phyloP scores from a whole-genome alignment of 1,140 invertebrate genomes.

The Phymastichus coffea region DNA sequence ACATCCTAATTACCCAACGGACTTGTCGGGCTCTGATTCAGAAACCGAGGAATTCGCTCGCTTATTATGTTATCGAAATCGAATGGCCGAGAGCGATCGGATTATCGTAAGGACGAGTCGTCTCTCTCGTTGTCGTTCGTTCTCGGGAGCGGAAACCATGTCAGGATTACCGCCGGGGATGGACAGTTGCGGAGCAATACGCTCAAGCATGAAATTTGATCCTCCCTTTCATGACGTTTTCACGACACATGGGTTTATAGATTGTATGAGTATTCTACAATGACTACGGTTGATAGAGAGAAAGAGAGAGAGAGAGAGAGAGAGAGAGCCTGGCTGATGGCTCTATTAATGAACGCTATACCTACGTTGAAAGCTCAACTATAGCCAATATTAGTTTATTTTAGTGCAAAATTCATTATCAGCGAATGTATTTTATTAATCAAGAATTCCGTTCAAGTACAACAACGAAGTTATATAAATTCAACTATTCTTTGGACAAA shows the following conservation, averaged over 20 bases:
- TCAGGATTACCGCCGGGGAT: conserved; percentile 35
- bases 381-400: too few relatives aligned
- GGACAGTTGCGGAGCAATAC: conserved; percentile 23
- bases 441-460: too few relatives aligned
- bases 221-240: conserved; percentile 2
- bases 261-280: too few relatives aligned
- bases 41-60: conserved; percentile 38
- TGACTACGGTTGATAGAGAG: too few relatives aligned
- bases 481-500: too few relatives aligned
- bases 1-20: conserved; percentile 39
- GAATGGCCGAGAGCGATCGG: conserved; percentile 39
- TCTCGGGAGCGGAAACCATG: conserved; percentile 36
- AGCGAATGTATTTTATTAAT: too few relatives aligned
- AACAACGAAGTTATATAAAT: too few relatives aligned
- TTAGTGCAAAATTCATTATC: too few relatives aligned
- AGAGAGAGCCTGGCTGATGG: not conserved
- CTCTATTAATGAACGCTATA: not conserved
- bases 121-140: conserved; percentile 7
- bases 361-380: too few relatives aligned
- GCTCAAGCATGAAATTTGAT: conserved; percentile 8
- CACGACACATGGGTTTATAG: not conserved
- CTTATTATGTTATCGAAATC: conserved; percentile 45
- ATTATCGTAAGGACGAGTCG: conserved; percentile 35
- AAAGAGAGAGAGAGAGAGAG: too few relatives aligned
- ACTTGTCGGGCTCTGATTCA: too few relatives aligned